Evolutionary conservation across 2,797 vertebrate genomes (phyloP).

Genomic region (Catamblyrhynchus diadema): DNA sequence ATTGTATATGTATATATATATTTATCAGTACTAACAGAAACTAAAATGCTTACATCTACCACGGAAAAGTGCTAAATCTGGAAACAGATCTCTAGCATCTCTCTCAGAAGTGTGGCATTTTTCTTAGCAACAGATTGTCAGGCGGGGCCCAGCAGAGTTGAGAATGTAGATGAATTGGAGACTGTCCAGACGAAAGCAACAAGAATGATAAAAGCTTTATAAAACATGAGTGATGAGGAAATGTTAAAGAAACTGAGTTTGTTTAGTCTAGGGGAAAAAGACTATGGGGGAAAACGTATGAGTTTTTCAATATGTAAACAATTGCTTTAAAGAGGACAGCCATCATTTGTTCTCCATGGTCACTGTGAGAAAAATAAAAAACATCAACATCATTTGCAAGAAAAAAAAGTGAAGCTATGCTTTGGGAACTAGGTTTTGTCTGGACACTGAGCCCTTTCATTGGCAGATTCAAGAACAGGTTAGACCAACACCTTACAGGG

Average conservation of each 20-base stretch:
- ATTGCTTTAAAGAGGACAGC: background rate
- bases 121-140: background rate
- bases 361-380: slow-evolving; percentile 4
- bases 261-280: slow-evolving; percentile 61
- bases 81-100: background rate
- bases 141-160: background rate
- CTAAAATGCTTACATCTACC: background rate
- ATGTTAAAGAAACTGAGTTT: slow-evolving; percentile 50
- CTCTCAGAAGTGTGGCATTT: background rate
- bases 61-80: background rate
- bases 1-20: background rate
- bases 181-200: slow-evolving; percentile 27
- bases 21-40: background rate
- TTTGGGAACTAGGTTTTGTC: background rate
- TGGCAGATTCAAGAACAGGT: background rate
- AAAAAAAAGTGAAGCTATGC: background rate
- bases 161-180: slow-evolving; percentile 29
- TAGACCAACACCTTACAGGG: background rate
- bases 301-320: slow-evolving; percentile 41
- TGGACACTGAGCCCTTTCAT: background rate
- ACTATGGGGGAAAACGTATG: background rate
- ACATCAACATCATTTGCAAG: background rate
- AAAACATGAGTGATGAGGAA: slow-evolving; percentile 48
- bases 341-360: background rate
- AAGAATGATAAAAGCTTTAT: slow-evolving; percentile 49